Conservation (phyloP, 2,888 invertebrate species). For the Agrotis clavis region DNA sequence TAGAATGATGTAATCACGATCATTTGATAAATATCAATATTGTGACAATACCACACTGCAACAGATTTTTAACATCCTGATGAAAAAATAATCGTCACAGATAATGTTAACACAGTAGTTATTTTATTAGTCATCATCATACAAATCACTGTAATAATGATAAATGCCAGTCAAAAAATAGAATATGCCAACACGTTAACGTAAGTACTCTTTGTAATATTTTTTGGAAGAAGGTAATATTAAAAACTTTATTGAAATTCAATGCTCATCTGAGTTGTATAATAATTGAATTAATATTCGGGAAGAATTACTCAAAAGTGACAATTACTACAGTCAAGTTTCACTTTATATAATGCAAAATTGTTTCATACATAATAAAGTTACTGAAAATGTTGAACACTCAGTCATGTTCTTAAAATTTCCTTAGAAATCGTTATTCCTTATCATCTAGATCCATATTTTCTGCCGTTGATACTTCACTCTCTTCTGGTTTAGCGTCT, state of each 20-base stretch:
- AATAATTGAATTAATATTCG: conserved; percentile 20
- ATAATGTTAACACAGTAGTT: neutral
- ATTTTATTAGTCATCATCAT: neutral
- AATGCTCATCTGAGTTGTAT: conserved; percentile 10
- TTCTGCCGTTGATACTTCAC: conserved; percentile 73
- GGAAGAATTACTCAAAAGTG: conserved; percentile 16
- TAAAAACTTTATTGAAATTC: conserved; percentile 1
- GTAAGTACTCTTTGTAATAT: neutral
- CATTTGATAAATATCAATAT: neutral
- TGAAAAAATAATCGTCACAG: neutral
- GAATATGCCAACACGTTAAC: conserved; percentile 3
- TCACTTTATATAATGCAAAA: conserved; percentile 7
- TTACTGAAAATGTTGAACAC: conserved; percentile 15
- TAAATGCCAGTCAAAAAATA: conserved; percentile 31
- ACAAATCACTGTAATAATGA: conserved; percentile 13
- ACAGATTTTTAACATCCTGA: too few species aligned
- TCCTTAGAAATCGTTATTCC: conserved; percentile 68
- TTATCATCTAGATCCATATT: conserved; percentile 83
- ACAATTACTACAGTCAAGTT: conserved; percentile 16
- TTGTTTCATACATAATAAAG: conserved; percentile 5
- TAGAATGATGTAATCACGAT: neutral
- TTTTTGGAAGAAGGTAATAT: neutral
- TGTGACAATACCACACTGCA: neutral
- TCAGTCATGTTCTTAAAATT: neutral
- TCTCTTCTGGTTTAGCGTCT: conserved; percentile 61